Conservation (phyloP, 2,797 vertebrate species). For the Mionectes olivaceus region DNA sequence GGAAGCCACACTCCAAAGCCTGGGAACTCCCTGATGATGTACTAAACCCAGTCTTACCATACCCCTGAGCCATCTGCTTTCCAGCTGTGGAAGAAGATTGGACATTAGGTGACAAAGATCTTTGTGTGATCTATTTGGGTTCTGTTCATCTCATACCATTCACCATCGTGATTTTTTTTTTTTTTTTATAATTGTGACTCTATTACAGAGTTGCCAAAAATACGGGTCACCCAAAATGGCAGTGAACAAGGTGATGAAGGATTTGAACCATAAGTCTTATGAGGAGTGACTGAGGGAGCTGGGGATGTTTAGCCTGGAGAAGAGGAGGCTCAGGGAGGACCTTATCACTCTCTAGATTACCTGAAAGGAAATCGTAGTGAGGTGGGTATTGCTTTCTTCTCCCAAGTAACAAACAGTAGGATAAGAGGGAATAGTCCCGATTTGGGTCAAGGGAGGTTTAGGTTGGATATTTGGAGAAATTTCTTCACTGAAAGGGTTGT, state of each 20-base stretch:
- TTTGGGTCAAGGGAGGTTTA: background rate
- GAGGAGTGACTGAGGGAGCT: background rate
- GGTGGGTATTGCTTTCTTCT: background rate
- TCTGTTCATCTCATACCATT: rapidly evolving
- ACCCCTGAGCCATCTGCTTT: background rate
- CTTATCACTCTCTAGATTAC: background rate
- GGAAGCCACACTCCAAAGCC: background rate
- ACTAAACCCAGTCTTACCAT: background rate
- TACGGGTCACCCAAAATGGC: background rate
- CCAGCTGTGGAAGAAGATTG: background rate
- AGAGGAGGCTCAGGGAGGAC: background rate
- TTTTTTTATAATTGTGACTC: background rate
- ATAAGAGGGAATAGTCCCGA: background rate
- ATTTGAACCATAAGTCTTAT: background rate
- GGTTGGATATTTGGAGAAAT: background rate
- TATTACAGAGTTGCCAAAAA: rapidly evolving
- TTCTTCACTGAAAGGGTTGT: background rate
- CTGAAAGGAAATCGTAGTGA: background rate
- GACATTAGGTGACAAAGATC: background rate
- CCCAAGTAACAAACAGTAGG: background rate
- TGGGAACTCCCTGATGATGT: background rate
- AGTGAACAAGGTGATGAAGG: background rate
- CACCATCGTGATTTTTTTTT: too few relatives aligned
- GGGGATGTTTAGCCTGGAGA: background rate
- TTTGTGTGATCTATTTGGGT: background rate